These are phyloP conservation scores for Catocala fraxini DNA, from an alignment of 2,888 invertebrate species.

Conservation along the genomic window DNA sequence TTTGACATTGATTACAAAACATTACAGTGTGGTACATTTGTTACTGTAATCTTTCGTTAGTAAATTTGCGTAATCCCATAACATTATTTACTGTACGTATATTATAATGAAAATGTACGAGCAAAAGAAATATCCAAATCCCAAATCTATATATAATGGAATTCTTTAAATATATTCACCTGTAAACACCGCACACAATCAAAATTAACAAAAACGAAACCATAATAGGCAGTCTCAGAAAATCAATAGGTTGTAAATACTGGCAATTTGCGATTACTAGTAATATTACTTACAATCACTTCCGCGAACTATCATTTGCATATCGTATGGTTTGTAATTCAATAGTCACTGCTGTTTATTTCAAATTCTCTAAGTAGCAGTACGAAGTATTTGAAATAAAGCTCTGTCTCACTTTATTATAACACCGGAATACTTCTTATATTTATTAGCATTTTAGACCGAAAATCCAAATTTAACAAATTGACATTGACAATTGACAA, in stretches of 20 bases:
- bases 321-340: constrained; percentile 13
- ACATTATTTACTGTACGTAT: too few species aligned
- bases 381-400: too few species aligned
- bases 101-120: too few species aligned
- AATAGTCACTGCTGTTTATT: not conserved
- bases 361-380: not conserved
- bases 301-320: constrained; percentile 12
- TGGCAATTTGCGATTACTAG: not conserved
- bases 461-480: too few species aligned
- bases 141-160: too few species aligned
- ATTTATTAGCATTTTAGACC: too few species aligned
- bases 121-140: too few species aligned
- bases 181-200: not conserved
- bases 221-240: constrained; percentile 8
- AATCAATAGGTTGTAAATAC: constrained; percentile 23
- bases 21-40: constrained; percentile 29
- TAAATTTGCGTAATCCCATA: not conserved
- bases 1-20: constrained; percentile 72
- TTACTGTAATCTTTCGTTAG: constrained; percentile 3
- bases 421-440: too few species aligned
- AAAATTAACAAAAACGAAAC: not conserved
- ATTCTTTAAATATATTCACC: not conserved
- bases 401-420: too few species aligned
- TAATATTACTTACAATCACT: constrained; percentile 35
- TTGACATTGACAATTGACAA: too few species aligned